Percentiles rank a stretch among this genome's conserved stretches.
Evolutionary conservation across 2,888 invertebrate genomes (phyloP).

Genomic region (Apamea sordens): DNA sequence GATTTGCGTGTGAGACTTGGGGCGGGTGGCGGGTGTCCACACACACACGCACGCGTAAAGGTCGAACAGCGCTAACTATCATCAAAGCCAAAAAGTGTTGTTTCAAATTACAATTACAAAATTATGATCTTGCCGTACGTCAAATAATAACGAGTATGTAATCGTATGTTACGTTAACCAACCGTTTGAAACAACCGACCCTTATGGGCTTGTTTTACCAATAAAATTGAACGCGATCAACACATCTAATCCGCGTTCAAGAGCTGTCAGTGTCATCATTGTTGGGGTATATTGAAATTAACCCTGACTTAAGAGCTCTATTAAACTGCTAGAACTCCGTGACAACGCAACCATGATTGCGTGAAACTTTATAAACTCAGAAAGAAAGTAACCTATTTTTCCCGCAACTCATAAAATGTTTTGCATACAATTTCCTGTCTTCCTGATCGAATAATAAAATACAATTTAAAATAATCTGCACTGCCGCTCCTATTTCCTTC

Average conservation of each 20-base stretch:
- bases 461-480: conserved; percentile 11
- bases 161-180: too few relatives aligned
- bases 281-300: background rate
- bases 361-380: conserved; percentile 1
- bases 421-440: conserved; percentile 22
- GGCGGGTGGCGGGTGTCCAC: too few relatives aligned
- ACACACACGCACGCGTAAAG: too few relatives aligned
- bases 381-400: conserved; percentile 1
- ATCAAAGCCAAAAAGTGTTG: too few relatives aligned
- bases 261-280: background rate
- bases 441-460: conserved; percentile 23
- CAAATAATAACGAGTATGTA: too few relatives aligned
- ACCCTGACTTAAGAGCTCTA: background rate
- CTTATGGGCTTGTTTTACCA: background rate
- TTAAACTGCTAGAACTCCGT: too few relatives aligned
- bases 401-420: background rate
- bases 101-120: too few relatives aligned
- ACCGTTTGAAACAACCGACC: too few relatives aligned
- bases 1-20: background rate
- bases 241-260: background rate
- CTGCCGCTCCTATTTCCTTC: conserved; percentile 15
- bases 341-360: background rate
- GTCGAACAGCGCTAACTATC: too few relatives aligned
- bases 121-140: too few relatives aligned
- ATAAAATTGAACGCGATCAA: background rate